Base-by-base conservation (phyloP, 2,888 invertebrate genomes). In the Adineta ricciae region DNA sequence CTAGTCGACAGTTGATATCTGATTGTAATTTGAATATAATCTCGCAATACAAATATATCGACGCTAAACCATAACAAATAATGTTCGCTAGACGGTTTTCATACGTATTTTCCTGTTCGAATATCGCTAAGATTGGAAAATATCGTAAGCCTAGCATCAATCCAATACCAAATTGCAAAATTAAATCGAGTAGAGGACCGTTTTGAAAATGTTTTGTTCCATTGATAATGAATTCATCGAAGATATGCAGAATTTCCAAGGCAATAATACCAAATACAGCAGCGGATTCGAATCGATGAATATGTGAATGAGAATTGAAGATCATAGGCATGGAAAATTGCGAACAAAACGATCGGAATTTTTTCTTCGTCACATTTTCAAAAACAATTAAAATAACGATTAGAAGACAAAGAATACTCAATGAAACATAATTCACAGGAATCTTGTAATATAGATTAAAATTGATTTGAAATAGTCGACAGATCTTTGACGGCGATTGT, bases 141-240 rank as follows among this genome's bases (percentile, higher is more conserved):
- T 83, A 83, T 83, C 83, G 16, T 83, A 52, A 49, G 11, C 83
- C 83, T 49, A 83, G 36, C 32, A 83, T 24, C n/a, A 83, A n/a
- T 27, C 49, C 83, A 36, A 83, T 32, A 41, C 83, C 83, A 50
- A 52, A 41, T 36, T 83, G 83, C 8, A 50, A 24, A 83, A 83
- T 14, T 36, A 83, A 24, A 83, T 83, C 83, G 16, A 83, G 7
- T 32, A 83, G 32, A 50, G 83, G 83, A 24, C 83, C 83, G 32
- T 83, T 21, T 41, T 32, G 36, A 83, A 83, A 36, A 83, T 83
- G 52, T 49, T 41, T 36, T 24, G 36, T 11, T 21, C 38, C 83
- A 83, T 83, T 36, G 3, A 83, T 50, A 50, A 83, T 83, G 32
- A 49, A 83, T 83, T 83, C 83, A 83, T 83, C 83, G 24, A 83